These are phyloP conservation scores for Erannis defoliaria DNA, from an alignment of 2,888 invertebrate genomes.

Conservation along the genomic window DNA sequence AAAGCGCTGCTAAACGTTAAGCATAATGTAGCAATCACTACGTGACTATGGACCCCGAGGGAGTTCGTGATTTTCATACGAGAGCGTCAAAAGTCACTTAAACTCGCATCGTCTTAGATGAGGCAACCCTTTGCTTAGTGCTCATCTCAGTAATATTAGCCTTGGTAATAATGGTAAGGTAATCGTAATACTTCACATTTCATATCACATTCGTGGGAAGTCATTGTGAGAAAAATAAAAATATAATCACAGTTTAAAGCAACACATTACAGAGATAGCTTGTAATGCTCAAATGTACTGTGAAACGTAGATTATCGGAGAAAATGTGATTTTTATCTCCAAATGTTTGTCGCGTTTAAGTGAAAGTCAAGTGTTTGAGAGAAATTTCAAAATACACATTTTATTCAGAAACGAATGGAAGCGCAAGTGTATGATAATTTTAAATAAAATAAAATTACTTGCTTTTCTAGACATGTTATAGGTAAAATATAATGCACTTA, in stretches of 20 bases:
- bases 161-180: constrained; percentile 57
- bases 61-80: constrained; percentile 4
- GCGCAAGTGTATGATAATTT: neutral
- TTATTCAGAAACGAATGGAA: constrained; percentile 17
- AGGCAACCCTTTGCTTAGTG: constrained; percentile 56
- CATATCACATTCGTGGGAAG: constrained; percentile 70
- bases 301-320: constrained; percentile 16
- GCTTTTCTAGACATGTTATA: too few species aligned
- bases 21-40: neutral
- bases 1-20: neutral
- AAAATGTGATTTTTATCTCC: constrained; percentile 31
- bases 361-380: constrained; percentile 23
- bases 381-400: constrained; percentile 22
- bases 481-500: too few species aligned
- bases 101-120: constrained; percentile 41
- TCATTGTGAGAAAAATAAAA: constrained; percentile 55
- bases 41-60: neutral
- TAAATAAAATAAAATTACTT: neutral
- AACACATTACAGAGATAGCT: constrained; percentile 30
- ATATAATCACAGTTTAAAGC: constrained; percentile 30
- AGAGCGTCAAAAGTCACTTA: constrained; percentile 9
- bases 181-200: constrained; percentile 62
- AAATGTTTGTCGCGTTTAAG: constrained; percentile 29
- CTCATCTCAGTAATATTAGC: constrained; percentile 36
- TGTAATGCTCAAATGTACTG: constrained; percentile 29